Base-by-base conservation (phyloP, 2,797 vertebrate species). In the Hypotaenidia philippensis region DNA sequence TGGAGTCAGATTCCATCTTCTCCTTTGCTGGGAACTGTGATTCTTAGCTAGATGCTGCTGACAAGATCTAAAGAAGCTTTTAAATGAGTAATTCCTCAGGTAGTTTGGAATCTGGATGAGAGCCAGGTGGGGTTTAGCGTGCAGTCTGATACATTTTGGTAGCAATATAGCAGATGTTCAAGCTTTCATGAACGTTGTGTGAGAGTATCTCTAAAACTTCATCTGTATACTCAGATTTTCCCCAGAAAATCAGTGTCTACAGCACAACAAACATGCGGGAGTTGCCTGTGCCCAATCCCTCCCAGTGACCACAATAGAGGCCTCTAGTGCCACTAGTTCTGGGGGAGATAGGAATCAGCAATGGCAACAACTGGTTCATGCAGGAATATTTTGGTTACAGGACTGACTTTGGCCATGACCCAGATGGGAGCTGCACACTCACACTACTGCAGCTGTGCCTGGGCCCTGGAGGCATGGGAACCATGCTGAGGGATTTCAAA, bases 1-100 rank as follows among this genome's bases (percentile, higher is more conserved):
- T 65, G 66, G 32, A 71, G 50, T 71, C 70, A 72, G 77, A 83
- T 65, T 40, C 19, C 44, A 76, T 49, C 41, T 88, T 49, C 41
- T 88, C 38, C 52, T 68, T 87, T 92, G 38, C 75, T 55, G n/a
- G 45, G 34, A 93, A 32, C 50, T 23, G n/a, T 76, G 81, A 94
- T 65, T 76, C 34, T 90, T 79, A 89, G n/a, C 34, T 76, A 49
- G 74, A 69, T 87, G 52, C 7, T 3, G 55, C 66, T 89, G 88
- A 83, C 75, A 95, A 89, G 83, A 92, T 59, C 83, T 93, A 55
- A 89, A 92, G 65, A 87, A 85, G 59, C 63, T 90, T 96, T 94
- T 91, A 93, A 91, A 55, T 44, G 76, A 87, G 53, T 77, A 91
- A 76, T 91, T 96, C 32, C 75, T 87, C 6, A 8, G 56, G 71